Conservation (phyloP, 1,140 invertebrate genomes). For the Formica selysi region DNA sequence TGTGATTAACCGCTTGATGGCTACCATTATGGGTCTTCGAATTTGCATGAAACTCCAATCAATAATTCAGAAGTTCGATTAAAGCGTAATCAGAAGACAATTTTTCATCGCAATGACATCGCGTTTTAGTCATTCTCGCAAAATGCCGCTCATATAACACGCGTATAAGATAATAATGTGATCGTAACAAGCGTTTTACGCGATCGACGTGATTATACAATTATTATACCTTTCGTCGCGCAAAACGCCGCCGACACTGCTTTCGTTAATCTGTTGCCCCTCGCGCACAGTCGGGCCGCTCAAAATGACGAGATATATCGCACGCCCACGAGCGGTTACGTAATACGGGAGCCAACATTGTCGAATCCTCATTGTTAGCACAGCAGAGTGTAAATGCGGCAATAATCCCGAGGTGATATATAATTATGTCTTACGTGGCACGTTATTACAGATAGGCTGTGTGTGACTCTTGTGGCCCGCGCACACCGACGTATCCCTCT, state of each 20-base stretch:
- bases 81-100: slow-evolving; percentile 61
- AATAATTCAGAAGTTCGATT: slow-evolving; percentile 63
- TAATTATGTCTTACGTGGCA: slow-evolving; percentile 73
- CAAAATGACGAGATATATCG: slow-evolving; percentile 50
- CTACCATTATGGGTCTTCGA: slow-evolving; percentile 59
- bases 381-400: slow-evolving; percentile 66
- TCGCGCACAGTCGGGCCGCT: not conserved
- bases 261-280: not conserved
- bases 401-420: slow-evolving; percentile 73
- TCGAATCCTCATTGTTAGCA: slow-evolving; percentile 69
- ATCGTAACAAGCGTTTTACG: slow-evolving; percentile 46
- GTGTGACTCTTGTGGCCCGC: slow-evolving; percentile 66
- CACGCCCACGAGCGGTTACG: slow-evolving; percentile 13
- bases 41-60: slow-evolving; percentile 64
- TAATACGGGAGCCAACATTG: slow-evolving; percentile 55
- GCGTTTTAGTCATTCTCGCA: slow-evolving; percentile 17
- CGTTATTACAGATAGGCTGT: slow-evolving; percentile 72
- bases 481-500: slow-evolving; percentile 6
- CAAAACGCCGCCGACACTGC: slow-evolving; percentile 22
- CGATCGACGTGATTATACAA: slow-evolving; percentile 5
- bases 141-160: slow-evolving; percentile 1
- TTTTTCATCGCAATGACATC: slow-evolving; percentile 58
- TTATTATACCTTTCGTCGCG: slow-evolving; percentile 22
- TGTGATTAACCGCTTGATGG: slow-evolving; percentile 62
- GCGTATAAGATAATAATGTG: slow-evolving; percentile 27